Base-by-base conservation (phyloP, 2,797 vertebrate species). In the Amphiprion clarkii region DNA sequence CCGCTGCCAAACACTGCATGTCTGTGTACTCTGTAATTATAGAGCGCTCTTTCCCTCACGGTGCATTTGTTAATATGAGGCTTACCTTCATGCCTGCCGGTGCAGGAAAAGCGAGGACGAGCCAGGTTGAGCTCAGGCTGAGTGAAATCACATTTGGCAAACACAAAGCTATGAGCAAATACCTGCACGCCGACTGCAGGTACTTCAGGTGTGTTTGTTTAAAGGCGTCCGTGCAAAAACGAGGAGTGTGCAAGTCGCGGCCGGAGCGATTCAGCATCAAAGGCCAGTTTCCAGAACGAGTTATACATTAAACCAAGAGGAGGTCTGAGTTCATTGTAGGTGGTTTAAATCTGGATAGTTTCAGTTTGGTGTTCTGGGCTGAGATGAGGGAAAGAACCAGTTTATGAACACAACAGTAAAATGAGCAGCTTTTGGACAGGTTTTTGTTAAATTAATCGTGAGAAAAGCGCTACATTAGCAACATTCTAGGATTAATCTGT, bases 1-100 rank as follows among this genome's bases (percentile, higher is more conserved):
- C 53, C 19, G 2, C 52, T 14, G 19, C 39, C 57, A 25, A 67
- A 53, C 65, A 29, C 39, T 31, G 60, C 0, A 16, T 6, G 29
- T 55, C 64, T 65, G 71, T 58, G 59, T 51, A 6, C 46, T 40
- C 48, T 72, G 71, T 82, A 65, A 71, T 79, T 70, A 85, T 57
- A 40, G 44, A 21, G 25, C 48, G 6, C 44, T 40, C n/a, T 0
- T 23, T 48, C 25, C 55, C 62, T 58, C 21, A 5, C 10, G 2
- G 10, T 44, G 29, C n/a, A 2, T 62, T 25, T 68, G 72, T 76
- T 79, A 49, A 53, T 51, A 2, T n/a, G 31, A 16, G 21, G 10
- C 36, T 68, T 46, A 67, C 61, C 73, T 67, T 33, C 25, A 11
- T 46, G 76, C 72, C 85, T 71, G 14, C 46, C n/a, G 75, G 55